Base-by-base conservation (phyloP, 37 sponge, comb jelly and placozoan species). In the Aplysina aerophoba region DNA sequence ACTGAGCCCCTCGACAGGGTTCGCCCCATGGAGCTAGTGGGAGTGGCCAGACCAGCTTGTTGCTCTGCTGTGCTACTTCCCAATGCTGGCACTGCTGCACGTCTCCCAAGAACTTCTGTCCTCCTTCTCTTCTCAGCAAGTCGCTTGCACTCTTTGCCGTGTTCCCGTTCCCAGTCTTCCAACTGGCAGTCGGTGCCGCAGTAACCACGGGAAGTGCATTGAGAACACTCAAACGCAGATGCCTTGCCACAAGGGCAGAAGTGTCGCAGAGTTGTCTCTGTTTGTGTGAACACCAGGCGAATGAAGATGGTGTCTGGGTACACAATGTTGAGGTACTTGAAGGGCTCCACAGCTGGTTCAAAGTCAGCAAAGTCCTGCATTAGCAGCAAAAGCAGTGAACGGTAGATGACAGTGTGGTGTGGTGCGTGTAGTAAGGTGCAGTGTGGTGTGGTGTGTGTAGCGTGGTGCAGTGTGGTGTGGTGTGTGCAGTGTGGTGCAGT, bases 161-260 rank as follows among this genome's bases (percentile, higher is more conserved):
- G 95, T n/a, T 53, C 60, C 30, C 79, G 71, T 24, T 83, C 73
- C 95, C 95, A 94, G 72, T 94, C 79, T 0, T 65, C 62, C 24
- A 31, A 20, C 80, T 94, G 95, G 37, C 95, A 94, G 65, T 94
- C 95, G 8, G 84, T 69, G 40, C 90, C 80, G 86, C 95, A 94
- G 86, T 94, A 94, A 0, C 92, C 95, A 56, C 86, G 89, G 11
- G 85, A 68, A 33, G 40, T 79, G 64, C 95, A 94, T 60, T 85
- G 83, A 55, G 95, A 89, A 34, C 95, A 94, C 78, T 91, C 92
- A 82, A 94, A 94, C 87, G 85, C 85, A 72, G 95, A 92, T 20
- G 85, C 92, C 81, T 89, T 89, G 0, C 95, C 95, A 74, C 95
- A 94, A 15, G 59, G 40, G 61, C 95, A 94, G 85, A 94, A 94